These are phyloP conservation scores for Brachionus plicatilis DNA, from an alignment of 1,140 invertebrate species.

Conservation along the genomic window DNA sequence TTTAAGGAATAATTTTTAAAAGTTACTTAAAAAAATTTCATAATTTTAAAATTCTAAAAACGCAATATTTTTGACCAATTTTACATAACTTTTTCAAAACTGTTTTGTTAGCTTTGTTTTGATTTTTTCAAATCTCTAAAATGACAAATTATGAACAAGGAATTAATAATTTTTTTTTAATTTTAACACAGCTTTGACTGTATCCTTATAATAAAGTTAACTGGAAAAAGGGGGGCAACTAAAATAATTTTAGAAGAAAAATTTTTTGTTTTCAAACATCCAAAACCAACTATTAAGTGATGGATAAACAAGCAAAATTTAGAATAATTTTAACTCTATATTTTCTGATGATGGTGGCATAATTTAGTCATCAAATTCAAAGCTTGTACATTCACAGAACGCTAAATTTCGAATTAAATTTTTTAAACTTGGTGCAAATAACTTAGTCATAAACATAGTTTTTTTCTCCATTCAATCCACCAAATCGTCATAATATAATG, in stretches of 20 bases:
- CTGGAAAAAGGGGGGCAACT: neutral
- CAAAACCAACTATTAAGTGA: neutral
- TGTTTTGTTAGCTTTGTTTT: neutral
- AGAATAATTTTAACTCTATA: neutral
- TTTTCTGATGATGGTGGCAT: neutral
- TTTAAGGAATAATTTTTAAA: too few species aligned
- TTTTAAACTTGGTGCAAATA: neutral
- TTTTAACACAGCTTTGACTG: too few species aligned
- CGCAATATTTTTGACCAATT: neutral
- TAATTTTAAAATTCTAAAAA: neutral
- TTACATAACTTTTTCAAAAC: neutral
- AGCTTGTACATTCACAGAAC: neutral
- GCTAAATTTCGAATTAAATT: neutral
- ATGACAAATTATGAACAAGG: neutral
- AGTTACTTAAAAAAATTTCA: neutral
- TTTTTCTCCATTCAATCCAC: neutral
- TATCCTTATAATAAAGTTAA: neutral
- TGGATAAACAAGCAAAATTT: neutral
- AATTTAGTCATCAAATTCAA: neutral
- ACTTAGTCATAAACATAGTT: neutral
- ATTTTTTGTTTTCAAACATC: neutral
- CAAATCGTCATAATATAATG: neutral
- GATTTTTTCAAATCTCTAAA: neutral
- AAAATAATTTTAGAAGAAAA: neutral
- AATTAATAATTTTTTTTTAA: neutral